phyloP scores from a whole-genome alignment of 2,888 invertebrate species.

The Willowsia nigromaculata region DNA sequence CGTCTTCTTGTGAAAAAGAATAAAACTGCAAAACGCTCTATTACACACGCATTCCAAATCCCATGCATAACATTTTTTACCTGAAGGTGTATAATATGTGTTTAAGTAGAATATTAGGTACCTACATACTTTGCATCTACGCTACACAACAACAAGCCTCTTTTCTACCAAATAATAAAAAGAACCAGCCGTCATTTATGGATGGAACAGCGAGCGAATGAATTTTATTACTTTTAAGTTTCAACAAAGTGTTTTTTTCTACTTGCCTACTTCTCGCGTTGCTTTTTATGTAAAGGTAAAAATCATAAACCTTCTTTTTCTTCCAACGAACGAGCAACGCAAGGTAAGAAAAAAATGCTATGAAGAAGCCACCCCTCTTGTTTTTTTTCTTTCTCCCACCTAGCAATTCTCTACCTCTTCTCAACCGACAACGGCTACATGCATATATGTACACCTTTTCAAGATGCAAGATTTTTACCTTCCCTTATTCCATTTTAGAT shows the following conservation, averaged over 20 bases:
- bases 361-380: conserved; percentile 63
- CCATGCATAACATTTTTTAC: not conserved
- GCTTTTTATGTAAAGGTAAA: conserved; percentile 34
- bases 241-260: conserved; percentile 35
- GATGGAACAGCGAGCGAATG: conserved; percentile 53
- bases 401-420: conserved; percentile 42
- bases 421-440: conserved; percentile 43
- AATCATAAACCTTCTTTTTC: conserved; percentile 51
- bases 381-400: conserved; percentile 60
- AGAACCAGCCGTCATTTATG: conserved; percentile 52
- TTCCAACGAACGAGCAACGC: conserved; percentile 13
- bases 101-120: conserved; percentile 11
- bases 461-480: not conserved
- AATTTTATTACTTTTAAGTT: conserved; percentile 67
- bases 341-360: conserved; percentile 38
- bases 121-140: not conserved
- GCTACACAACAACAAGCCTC: not conserved
- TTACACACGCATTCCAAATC: conserved; percentile 22
- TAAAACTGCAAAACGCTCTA: conserved; percentile 44
- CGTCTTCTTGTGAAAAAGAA: conserved; percentile 14
- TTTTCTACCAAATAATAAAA: not conserved
- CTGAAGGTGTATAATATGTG: not conserved
- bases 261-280: not conserved
- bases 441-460: not conserved
- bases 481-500: not conserved